Conservation (phyloP, 2,113 vertebrate genomes). For the Limnothrissa miodon region DNA sequence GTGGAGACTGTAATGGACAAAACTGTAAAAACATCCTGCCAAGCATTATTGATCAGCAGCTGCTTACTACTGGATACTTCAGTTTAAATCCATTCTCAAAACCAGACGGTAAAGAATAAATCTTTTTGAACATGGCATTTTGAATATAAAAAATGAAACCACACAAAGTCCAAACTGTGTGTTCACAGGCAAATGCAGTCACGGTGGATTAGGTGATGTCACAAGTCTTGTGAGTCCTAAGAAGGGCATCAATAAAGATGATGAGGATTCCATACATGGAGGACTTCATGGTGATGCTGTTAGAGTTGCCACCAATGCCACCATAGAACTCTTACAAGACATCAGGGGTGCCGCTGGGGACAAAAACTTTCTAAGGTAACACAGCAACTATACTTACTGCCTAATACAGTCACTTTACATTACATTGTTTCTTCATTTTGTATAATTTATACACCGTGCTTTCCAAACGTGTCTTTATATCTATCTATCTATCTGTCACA, state of each 20-base stretch:
- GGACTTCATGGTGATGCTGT: not conserved
- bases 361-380: not conserved
- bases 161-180: too few relatives aligned
- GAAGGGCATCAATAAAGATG: not conserved
- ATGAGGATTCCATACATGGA: not conserved
- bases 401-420: too few relatives aligned
- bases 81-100: not conserved
- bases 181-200: not conserved
- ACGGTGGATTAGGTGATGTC: not conserved
- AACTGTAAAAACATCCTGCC: slow-evolving; percentile 1
- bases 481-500: slow-evolving; percentile 36
- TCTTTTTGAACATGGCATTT: too few relatives aligned
- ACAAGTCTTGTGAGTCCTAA: not conserved
- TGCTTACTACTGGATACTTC: not conserved
- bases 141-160: too few relatives aligned
- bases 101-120: not conserved
- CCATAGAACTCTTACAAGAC: not conserved
- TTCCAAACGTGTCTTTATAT: too few relatives aligned
- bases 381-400: too few relatives aligned
- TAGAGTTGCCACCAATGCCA: not conserved
- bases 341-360: not conserved
- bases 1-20: not conserved
- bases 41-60: not conserved
- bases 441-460: too few relatives aligned
- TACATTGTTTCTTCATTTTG: too few relatives aligned